These are phyloP conservation scores for Apodemia mormo DNA, from an alignment of 2,888 invertebrate species.

Conservation along the genomic window DNA sequence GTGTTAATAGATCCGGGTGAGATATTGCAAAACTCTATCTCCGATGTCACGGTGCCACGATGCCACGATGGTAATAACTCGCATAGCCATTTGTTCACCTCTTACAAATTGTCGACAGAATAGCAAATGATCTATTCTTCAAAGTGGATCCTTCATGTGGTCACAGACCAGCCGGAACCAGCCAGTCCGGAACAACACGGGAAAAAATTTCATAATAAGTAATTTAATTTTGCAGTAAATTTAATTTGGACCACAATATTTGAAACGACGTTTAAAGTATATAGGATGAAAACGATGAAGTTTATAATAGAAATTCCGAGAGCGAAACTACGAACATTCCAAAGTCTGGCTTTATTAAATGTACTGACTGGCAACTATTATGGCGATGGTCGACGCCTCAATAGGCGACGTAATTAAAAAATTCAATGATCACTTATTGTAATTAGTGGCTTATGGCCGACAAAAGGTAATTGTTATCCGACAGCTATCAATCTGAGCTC, in stretches of 20 bases:
- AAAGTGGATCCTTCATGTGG: too few relatives aligned
- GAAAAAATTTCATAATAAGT: background rate
- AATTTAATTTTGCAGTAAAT: background rate
- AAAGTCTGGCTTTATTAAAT: conserved; percentile 67
- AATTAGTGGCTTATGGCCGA: conserved; percentile 58
- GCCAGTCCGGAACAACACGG: too few relatives aligned
- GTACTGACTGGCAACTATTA: conserved; percentile 79
- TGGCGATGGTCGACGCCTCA: conserved; percentile 65
- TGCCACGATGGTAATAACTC: too few relatives aligned
- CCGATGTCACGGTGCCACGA: too few relatives aligned
- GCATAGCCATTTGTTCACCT: too few relatives aligned
- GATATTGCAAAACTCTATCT: too few relatives aligned
- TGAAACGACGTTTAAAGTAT: conserved; percentile 42
- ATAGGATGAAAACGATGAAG: conserved; percentile 47
- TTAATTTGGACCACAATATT: conserved; percentile 14
- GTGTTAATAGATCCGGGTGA: too few relatives aligned
- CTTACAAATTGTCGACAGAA: too few relatives aligned
- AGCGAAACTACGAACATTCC: conserved; percentile 63
- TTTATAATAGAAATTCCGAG: conserved; percentile 71
- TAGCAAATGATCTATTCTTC: too few relatives aligned
- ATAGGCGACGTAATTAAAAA: conserved; percentile 75
- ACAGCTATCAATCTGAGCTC: conserved; percentile 57
- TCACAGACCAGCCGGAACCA: too few relatives aligned
- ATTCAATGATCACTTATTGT: conserved; percentile 76
- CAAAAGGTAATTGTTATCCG: conserved; percentile 77